These are phyloP conservation scores for Crematogaster levior DNA, from an alignment of 2,888 invertebrate species.

Conservation along the genomic window DNA sequence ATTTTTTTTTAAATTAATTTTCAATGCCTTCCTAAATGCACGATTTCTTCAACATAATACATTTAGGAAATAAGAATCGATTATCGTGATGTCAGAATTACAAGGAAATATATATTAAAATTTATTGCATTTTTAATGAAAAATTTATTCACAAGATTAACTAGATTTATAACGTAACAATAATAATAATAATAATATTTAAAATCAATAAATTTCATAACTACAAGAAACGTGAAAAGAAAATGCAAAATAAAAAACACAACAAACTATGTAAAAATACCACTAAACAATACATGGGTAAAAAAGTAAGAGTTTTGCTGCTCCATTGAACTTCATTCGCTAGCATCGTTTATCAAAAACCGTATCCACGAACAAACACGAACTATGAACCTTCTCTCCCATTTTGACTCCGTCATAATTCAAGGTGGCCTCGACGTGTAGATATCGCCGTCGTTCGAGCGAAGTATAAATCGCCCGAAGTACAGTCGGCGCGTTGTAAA, in stretches of 20 bases:
- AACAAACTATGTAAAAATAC: background rate
- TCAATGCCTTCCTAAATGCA: background rate
- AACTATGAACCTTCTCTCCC: background rate
- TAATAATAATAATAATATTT: background rate
- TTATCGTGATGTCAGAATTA: background rate
- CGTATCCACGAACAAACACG: slow-evolving; percentile 11
- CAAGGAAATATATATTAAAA: background rate
- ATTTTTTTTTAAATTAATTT: background rate
- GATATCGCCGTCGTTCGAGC: slow-evolving; percentile 43
- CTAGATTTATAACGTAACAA: background rate
- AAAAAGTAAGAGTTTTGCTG: background rate
- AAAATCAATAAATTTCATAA: background rate
- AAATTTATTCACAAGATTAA: background rate
- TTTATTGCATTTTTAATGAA: background rate
- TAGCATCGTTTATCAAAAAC: background rate
- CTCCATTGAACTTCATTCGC: slow-evolving; percentile 12
- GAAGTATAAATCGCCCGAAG: slow-evolving; percentile 46
- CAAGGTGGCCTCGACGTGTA: slow-evolving; percentile 23
- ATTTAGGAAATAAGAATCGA: background rate
- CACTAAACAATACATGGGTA: too few species aligned
- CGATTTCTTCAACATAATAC: background rate
- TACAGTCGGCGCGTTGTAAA: slow-evolving; percentile 41
- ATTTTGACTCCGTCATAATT: slow-evolving; percentile 30
- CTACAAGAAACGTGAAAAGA: background rate
- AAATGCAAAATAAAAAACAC: background rate